A percentile compares a stretch with the other conserved stretches of the same genome.
Evolutionary conservation across 2,888 invertebrate genomes (phyloP).

Genomic region (Andrena camellia): DNA sequence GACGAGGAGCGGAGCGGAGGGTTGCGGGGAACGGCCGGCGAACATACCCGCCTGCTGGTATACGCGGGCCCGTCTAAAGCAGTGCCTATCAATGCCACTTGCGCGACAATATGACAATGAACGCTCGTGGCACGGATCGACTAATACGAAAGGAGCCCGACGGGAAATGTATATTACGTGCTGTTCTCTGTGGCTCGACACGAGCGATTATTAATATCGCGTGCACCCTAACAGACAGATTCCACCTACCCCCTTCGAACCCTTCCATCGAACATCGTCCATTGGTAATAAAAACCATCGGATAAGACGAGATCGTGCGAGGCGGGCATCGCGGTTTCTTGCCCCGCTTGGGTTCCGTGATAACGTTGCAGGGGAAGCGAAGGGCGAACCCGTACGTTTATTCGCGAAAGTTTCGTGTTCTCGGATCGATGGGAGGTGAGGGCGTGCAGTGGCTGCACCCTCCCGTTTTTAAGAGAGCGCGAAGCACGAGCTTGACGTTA

Average conservation of each 20-base stretch:
- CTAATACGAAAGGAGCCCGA: conserved; percentile 74
- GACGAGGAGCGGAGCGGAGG: conserved; percentile 5
- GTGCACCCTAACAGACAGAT: conserved; percentile 42
- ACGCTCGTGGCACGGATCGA: conserved; percentile 68
- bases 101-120: conserved; percentile 75
- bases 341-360: background rate
- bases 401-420: conserved; percentile 28
- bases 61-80: conserved; percentile 54
- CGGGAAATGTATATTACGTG: conserved; percentile 68
- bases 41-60: conserved; percentile 44
- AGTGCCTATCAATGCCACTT: conserved; percentile 74
- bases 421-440: conserved; percentile 28
- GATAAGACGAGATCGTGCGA: conserved; percentile 4
- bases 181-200: conserved; percentile 66
- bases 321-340: background rate
- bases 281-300: background rate
- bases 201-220: conserved; percentile 73
- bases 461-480: conserved; percentile 40
- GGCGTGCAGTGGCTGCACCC: conserved; percentile 23
- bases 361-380: background rate
- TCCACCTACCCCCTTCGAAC: conserved; percentile 68
- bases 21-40: conserved; percentile 21
- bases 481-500: conserved; percentile 48
- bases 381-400: conserved; percentile 13
- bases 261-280: conserved; percentile 28